phyloP scores from a whole-genome alignment of 1,140 invertebrate species.

The Drosophila quadrilineata region DNA sequence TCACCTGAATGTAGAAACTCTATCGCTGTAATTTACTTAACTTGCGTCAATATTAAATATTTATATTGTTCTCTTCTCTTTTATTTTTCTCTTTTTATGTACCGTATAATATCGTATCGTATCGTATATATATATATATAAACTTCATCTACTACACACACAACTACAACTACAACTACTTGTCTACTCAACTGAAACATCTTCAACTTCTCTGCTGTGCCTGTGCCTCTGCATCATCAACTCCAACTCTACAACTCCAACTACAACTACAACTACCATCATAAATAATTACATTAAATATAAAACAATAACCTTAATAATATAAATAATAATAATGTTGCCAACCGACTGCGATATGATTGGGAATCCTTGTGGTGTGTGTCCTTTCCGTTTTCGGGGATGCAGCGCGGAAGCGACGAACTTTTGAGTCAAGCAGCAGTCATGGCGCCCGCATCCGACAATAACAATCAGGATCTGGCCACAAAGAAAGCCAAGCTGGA shows the following conservation, averaged over 20 bases:
- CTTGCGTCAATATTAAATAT: slow-evolving; percentile 77
- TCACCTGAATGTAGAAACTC: background rate
- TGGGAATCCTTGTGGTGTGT: background rate
- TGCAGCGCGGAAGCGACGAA: slow-evolving; percentile 97
- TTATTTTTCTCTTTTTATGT: slow-evolving; percentile 79
- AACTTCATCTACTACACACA: slow-evolving; percentile 77
- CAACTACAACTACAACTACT: slow-evolving; percentile 59
- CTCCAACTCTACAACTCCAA: slow-evolving; percentile 35
- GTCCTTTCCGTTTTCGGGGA: too few relatives aligned
- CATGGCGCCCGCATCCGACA: slow-evolving; percentile 95
- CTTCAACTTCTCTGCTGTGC: slow-evolving; percentile 75
- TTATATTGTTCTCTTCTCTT: slow-evolving; percentile 79
- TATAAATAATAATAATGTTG: slow-evolving; percentile 4
- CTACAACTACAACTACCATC: slow-evolving; percentile 4
- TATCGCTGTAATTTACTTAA: slow-evolving; percentile 71
- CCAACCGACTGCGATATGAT: slow-evolving; percentile 10
- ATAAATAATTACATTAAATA: slow-evolving; percentile 11
- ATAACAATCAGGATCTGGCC: slow-evolving; percentile 94
- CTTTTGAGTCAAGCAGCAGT: slow-evolving; percentile 95
- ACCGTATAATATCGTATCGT: too few relatives aligned
- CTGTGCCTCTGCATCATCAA: slow-evolving; percentile 50
- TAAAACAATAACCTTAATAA: slow-evolving; percentile 3
- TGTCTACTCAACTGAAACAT: slow-evolving; percentile 54
- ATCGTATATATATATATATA: too few relatives aligned
- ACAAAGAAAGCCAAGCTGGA: slow-evolving; percentile 93